Evolutionary conservation across 2,113 vertebrate genomes (phyloP), one percentile per base, ranked within the genome.

Genomic region (Petaurus breviceps): DNA sequence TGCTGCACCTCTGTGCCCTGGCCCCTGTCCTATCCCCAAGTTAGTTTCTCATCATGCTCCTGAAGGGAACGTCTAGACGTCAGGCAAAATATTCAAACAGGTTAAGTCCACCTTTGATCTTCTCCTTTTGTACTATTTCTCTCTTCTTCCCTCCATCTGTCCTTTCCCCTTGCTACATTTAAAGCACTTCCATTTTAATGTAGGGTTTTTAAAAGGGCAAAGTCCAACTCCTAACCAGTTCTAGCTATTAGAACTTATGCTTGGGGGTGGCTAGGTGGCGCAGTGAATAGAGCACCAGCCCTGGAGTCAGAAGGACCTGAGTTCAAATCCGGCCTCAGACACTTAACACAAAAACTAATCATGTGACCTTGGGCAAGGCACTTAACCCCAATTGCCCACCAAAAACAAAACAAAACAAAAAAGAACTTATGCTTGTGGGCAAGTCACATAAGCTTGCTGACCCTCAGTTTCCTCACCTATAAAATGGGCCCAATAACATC

Each of bases 41-140:
- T 95, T 50, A 77, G 92, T 47, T n/a, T 94, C 68, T 94, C 68
- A 54, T 96, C 37, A 43, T 61, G 31, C 57, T 95, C 43, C 90
- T 93, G 7, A 31, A n/a, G 50, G 77, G 92, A 26, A 16, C 25
- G 46, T 90, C 37, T 77, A n/a, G 12, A 11, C 61, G 31, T 68
- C 43, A 94, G 92, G 52, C 51, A 93, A 94, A 94, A 91, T 12
- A 49, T 51, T 91, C 68, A 54, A 37, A 2, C 0, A 22, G 50
- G 16, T 51, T 43, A 92, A 92, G 9, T 57, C 49, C 50, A 51
- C 92, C 68, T 92, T 91, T 28, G 6, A 11, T 3, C 3, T 22
- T 49, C 19, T 49, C 53, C 0, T 26, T n/a, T 93, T 25, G 43
- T 12, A 26, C 2, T 91, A 24, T 93, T 46, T 25, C 52, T 54